Conservation (phyloP, 2,113 vertebrate genomes). For the Pseudorasbora parva region DNA sequence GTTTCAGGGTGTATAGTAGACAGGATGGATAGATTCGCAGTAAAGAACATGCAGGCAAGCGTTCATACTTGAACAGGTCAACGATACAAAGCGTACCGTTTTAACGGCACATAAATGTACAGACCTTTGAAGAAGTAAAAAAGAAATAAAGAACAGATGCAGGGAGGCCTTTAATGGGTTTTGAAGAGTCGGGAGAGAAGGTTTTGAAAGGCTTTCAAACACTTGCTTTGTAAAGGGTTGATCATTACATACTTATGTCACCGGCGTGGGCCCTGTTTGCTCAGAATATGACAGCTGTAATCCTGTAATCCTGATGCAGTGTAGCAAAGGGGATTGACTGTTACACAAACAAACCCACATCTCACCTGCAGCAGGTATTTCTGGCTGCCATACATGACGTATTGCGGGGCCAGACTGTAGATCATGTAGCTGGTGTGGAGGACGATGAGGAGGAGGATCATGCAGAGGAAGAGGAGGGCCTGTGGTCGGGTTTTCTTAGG, state of each 20-base stretch:
- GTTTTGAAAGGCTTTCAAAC: conserved; percentile 22
- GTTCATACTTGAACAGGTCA: conserved; percentile 7
- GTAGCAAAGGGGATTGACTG: conserved; percentile 24
- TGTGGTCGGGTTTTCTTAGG: conserved; percentile 91
- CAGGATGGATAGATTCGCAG: background rate
- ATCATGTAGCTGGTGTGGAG: conserved; percentile 98
- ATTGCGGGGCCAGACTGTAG: conserved; percentile 96
- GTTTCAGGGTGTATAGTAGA: background rate
- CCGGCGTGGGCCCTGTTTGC: background rate
- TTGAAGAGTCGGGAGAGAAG: background rate
- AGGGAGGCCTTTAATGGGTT: background rate
- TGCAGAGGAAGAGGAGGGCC: conserved; percentile 95
- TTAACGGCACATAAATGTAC: conserved; percentile 1
- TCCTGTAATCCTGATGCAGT: conserved; percentile 31
- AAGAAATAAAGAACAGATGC: background rate
- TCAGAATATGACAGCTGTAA: conserved; percentile 23
- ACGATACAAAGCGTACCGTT: background rate
- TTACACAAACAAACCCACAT: background rate
- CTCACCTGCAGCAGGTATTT: conserved; percentile 91
- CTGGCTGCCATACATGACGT: conserved; percentile 99
- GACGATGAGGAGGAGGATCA: conserved; percentile 96
- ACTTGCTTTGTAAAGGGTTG: conserved; percentile 21
- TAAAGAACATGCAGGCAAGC: background rate
- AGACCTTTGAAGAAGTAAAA: conserved; percentile 1
- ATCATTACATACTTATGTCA: conserved; percentile 27